Conservation (phyloP, 2,888 invertebrate species). For the Furcula furcula region DNA sequence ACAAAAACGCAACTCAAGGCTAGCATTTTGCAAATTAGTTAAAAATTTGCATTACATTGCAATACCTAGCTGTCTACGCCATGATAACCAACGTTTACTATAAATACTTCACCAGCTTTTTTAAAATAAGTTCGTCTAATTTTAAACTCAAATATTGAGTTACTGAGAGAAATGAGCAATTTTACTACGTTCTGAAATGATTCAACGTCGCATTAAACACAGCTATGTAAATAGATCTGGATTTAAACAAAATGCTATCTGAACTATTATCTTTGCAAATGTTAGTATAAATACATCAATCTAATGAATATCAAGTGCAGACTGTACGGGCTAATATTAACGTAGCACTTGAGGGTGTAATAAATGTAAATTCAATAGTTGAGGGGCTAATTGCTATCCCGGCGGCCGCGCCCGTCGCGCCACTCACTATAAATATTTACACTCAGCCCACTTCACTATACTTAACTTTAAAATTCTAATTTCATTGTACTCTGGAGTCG, state of each 20-base stretch:
- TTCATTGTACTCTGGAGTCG: slow-evolving; percentile 51
- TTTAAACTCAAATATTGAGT: too few relatives aligned
- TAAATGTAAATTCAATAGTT: slow-evolving; percentile 74
- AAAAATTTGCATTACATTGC: too few relatives aligned
- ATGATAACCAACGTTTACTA: too few relatives aligned
- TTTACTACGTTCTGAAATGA: too few relatives aligned
- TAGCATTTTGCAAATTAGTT: too few relatives aligned
- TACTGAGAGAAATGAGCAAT: too few relatives aligned
- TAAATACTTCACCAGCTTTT: too few relatives aligned
- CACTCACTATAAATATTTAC: slow-evolving; percentile 62
- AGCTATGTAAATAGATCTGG: neutral
- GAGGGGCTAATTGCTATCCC: slow-evolving; percentile 56
- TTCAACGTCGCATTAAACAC: too few relatives aligned
- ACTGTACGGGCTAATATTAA: slow-evolving; percentile 72
- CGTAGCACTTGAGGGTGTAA: slow-evolving; percentile 64
- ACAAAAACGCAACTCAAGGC: too few relatives aligned
- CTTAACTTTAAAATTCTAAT: slow-evolving; percentile 68
- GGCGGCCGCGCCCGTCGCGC: slow-evolving; percentile 16
- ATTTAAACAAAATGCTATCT: neutral
- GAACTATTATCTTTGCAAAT: slow-evolving; percentile 8
- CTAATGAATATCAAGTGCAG: slow-evolving; percentile 59
- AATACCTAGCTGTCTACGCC: too few relatives aligned
- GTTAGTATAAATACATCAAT: slow-evolving; percentile 23
- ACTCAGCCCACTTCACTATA: slow-evolving; percentile 40
- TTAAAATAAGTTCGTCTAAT: too few relatives aligned